These are phyloP conservation scores for Diabrotica balteata DNA, from an alignment of 2,888 invertebrate species.

Conservation along the genomic window DNA sequence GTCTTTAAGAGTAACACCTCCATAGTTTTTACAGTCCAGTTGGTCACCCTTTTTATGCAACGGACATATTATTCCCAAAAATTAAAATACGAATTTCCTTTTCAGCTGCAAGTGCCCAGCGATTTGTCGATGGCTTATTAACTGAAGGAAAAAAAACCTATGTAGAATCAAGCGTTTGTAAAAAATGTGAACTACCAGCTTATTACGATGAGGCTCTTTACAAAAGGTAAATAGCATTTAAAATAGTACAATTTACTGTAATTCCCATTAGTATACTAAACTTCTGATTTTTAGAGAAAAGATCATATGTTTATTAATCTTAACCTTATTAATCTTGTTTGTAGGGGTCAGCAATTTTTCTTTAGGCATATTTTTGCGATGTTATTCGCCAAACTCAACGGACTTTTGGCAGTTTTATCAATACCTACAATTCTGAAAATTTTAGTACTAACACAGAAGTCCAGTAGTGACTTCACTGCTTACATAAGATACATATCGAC, in stretches of 20 bases:
- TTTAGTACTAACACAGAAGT: conserved; percentile 75
- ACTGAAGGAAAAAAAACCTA: conserved; percentile 59
- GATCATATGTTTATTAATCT: too few species aligned
- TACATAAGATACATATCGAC: conserved; percentile 83
- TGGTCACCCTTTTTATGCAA: too few species aligned
- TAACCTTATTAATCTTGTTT: background rate
- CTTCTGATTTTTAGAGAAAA: too few species aligned
- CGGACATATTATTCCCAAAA: too few species aligned
- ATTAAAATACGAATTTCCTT: too few species aligned
- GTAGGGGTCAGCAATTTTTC: conserved; percentile 78
- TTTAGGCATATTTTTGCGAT: conserved; percentile 73
- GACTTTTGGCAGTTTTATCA: conserved; percentile 76
- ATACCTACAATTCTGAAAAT: conserved; percentile 77
- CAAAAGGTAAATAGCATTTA: conserved; percentile 16
- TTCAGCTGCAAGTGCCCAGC: conserved; percentile 28
- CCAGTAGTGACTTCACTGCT: conserved; percentile 69
- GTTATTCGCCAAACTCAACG: conserved; percentile 76
- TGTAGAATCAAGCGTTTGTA: conserved; percentile 61
- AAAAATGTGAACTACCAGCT: conserved; percentile 64
- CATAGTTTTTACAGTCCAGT: too few species aligned
- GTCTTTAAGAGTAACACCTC: too few species aligned
- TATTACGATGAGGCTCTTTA: conserved; percentile 68
- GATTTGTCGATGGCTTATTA: conserved; percentile 54
- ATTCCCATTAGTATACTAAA: too few species aligned
- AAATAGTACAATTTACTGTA: background rate